A percentile compares a stretch with the other conserved stretches of the same genome.
phyloP scores from a whole-genome alignment of 2,888 invertebrate species.

The Diachrysia chrysitis region DNA sequence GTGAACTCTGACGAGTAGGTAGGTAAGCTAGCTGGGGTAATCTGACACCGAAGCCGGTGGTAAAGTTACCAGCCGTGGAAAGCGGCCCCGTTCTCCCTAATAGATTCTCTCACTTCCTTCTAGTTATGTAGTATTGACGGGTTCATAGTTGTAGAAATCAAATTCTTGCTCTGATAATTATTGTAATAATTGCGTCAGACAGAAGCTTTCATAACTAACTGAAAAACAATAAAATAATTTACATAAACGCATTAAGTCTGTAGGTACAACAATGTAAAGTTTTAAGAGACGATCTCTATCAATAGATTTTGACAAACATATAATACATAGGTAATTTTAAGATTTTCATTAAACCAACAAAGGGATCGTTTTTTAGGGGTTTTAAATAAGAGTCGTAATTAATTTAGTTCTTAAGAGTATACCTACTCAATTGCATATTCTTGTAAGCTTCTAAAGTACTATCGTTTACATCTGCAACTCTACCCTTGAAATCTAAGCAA shows the following conservation, averaged over 20 bases:
- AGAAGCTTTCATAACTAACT: too few species aligned
- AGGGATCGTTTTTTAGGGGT: too few species aligned
- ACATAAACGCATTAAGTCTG: too few species aligned
- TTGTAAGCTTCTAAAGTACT: background rate
- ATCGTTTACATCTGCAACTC: background rate
- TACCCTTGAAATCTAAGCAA: background rate
- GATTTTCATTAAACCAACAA: too few species aligned
- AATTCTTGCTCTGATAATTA: background rate
- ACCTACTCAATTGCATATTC: too few species aligned
- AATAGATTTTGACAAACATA: too few species aligned
- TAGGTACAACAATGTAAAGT: too few species aligned
- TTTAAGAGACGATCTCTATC: too few species aligned
- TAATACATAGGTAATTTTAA: too few species aligned
- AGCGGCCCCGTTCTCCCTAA: conserved; percentile 60
- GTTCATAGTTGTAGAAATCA: background rate
- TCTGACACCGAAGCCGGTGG: conserved; percentile 57
- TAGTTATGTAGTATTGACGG: conserved; percentile 16
- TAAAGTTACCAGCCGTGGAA: conserved; percentile 67
- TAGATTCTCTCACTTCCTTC: conserved; percentile 46
- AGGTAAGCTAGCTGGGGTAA: conserved; percentile 55
- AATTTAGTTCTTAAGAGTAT: too few species aligned
- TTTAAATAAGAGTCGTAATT: too few species aligned
- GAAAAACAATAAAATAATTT: too few species aligned
- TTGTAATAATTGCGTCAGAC: background rate
- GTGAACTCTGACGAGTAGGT: conserved; percentile 27